Conservation (phyloP, 1,140 invertebrate genomes). For the Drosophila obscura region DNA sequence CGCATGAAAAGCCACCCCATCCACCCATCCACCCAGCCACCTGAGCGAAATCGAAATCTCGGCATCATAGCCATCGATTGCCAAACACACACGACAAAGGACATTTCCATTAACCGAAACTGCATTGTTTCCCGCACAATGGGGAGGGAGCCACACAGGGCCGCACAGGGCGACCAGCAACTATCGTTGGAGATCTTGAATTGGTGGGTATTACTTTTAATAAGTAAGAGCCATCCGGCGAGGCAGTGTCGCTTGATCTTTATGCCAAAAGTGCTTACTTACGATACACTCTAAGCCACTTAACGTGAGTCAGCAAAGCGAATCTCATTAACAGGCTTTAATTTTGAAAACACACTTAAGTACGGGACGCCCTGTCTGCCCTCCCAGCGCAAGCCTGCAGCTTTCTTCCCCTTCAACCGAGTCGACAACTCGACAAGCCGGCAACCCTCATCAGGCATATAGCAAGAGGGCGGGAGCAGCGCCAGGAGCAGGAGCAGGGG, state of each 20-base stretch:
- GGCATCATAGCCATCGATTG: constrained; percentile 7
- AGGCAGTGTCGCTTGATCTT: constrained; percentile 38
- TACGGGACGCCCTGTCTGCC: constrained; percentile 32
- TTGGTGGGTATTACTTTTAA: constrained; percentile 72
- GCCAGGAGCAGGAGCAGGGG: background rate
- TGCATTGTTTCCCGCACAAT: background rate
- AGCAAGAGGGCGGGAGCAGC: constrained; percentile 13
- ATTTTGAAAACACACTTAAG: constrained; percentile 81
- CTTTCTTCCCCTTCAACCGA: constrained; percentile 16
- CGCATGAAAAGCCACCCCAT: background rate
- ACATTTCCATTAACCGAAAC: background rate
- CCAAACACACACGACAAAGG: background rate
- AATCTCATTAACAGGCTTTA: constrained; percentile 82
- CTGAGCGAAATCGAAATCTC: background rate
- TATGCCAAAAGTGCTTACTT: constrained; percentile 72
- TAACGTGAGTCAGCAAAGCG: constrained; percentile 81
- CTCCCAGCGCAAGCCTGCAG: background rate
- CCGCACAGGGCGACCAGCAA: background rate
- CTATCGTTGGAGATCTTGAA: constrained; percentile 33
- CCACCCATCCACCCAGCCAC: too few relatives aligned
- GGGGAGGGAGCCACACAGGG: too few relatives aligned
- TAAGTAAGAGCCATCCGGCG: constrained; percentile 49
- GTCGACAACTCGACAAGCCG: constrained; percentile 53
- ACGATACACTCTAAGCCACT: constrained; percentile 78
- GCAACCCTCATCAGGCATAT: constrained; percentile 49